phyloP scores from a whole-genome alignment of 2,888 invertebrate species.

The Ichneumoninae sp. region DNA sequence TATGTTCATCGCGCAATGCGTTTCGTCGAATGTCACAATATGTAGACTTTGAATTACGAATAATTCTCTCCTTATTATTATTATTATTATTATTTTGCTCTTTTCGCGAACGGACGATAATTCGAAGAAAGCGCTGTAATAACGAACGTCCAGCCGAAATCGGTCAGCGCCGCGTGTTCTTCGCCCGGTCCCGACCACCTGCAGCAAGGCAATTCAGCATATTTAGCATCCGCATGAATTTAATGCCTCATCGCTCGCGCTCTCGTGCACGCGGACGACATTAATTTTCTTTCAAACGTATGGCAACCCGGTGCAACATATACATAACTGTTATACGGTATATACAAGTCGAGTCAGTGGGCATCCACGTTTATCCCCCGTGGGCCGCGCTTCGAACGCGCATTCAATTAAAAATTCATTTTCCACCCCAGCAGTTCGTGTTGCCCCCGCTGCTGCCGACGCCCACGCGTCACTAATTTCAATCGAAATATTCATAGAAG shows the following conservation, averaged over 20 bases:
- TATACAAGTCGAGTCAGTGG: conserved; percentile 44
- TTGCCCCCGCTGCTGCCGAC: conserved; percentile 45
- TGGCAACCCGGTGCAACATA: conserved; percentile 33
- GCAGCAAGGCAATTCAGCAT: conserved; percentile 77
- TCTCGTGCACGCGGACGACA: conserved; percentile 69
- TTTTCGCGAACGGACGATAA: neutral
- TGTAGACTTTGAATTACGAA: neutral
- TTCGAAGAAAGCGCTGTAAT: neutral
- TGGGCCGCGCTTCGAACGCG: conserved; percentile 41
- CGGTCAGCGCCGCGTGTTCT: conserved; percentile 68
- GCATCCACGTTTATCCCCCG: conserved; percentile 42
- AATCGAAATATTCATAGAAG: conserved; percentile 67
- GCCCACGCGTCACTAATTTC: conserved; percentile 65
- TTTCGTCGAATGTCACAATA: neutral
- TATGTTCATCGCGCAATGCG: neutral
- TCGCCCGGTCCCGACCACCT: conserved; percentile 73
- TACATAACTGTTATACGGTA: conserved; percentile 48
- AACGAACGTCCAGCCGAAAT: conserved; percentile 71
- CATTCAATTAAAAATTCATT: conserved; percentile 69
- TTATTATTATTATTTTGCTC: neutral
- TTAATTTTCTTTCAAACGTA: conserved; percentile 72
- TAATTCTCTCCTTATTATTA: neutral
- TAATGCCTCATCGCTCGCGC: conserved; percentile 71
- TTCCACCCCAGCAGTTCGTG: conserved; percentile 40
- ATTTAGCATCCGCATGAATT: conserved; percentile 77